Evolutionary conservation across 2,888 invertebrate species (phyloP).

Genomic region (Hoplodrina blanda): DNA sequence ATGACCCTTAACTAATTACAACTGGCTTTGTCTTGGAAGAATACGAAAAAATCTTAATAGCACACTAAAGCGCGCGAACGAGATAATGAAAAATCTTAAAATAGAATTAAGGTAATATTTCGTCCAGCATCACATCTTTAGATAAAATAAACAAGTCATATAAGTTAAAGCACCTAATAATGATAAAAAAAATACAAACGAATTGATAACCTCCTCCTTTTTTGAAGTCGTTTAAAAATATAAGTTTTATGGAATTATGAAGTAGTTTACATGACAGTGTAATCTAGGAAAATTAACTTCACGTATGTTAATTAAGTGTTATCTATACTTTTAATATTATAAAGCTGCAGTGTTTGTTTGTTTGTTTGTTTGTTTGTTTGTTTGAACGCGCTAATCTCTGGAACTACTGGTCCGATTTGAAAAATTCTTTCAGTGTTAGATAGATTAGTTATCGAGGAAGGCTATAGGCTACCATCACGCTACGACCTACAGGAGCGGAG

Average conservation of each 20-base stretch:
- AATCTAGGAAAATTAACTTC: slow-evolving; percentile 44
- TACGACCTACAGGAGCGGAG: no score
- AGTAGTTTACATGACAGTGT: slow-evolving; percentile 16
- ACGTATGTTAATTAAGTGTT: slow-evolving; percentile 41
- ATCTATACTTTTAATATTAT: no score
- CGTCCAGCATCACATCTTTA: slow-evolving; percentile 10
- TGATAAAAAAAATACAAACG: no score
- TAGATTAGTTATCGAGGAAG: no score
- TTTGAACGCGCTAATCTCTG: no score
- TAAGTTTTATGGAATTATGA: slow-evolving; percentile 25
- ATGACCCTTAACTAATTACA: slow-evolving; percentile 63
- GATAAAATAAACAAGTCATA: slow-evolving; percentile 6
- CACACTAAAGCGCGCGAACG: slow-evolving; percentile 18
- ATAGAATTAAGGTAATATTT: slow-evolving; percentile 15
- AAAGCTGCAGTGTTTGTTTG: no score
- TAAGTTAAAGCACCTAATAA: slow-evolving; percentile 10
- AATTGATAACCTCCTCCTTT: no score
- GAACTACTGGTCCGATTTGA: no score
- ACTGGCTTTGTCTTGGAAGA: slow-evolving; percentile 43
- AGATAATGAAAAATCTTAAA: slow-evolving; percentile 35
- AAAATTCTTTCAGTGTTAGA: no score
- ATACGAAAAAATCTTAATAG: slow-evolving; percentile 48
- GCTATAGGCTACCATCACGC: no score
- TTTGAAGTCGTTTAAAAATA: no score
- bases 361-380: no score